Evolutionary conservation across 2,797 vertebrate species (phyloP), one percentile per base, ranked within the genome.

Genomic region (Helostoma temminkii): DNA sequence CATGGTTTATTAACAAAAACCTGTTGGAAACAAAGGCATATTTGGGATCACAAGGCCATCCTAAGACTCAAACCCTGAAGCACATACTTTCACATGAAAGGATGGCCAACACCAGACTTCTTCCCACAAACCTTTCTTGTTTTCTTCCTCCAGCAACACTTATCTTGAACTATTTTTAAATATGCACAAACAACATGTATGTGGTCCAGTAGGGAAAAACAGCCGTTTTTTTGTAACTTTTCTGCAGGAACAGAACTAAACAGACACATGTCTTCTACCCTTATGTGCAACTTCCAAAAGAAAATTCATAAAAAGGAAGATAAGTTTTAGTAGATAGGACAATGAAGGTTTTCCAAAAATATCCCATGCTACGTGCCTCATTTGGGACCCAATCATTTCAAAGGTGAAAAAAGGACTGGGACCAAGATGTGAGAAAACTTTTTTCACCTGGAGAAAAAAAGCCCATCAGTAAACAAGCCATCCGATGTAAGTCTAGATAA

Each of bases 31-130:
- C 26, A 79, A 71, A 81, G 66, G 39, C 60, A 52, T 22, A 71
- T 14, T 61, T 34, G 41, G 65, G 77, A 89, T 90, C 88, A 91
- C 86, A 88, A 72, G 84, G 19, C 56, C 79, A 61, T 75, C 82
- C 76, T 10, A 78, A 84, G 88, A 88, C 87, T 67, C 48, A 0
- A 22, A 67, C 80, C 86, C 84, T 19, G 71, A 25, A 69, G 90
- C 69, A 11, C 4, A 69, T 7, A 52, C 12, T 66, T 36, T 41
- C 72, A 81, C 71, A 81, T 83, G 75, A 87, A 78, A 83, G 59
- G 14, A 78, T 0, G n/a, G 32, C 68, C 45, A 58, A 56, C 43
- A 6, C 25, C 32, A 30, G 36, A 59, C 19, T 10, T 42, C 36
- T 21, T 66, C 70, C 18, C 15, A 43, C 47, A 56, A 65, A 71